Percentiles rank a stretch among this genome's conserved stretches.
phyloP scores from a whole-genome alignment of 2,797 vertebrate genomes.

The Holocentrus rufus region DNA sequence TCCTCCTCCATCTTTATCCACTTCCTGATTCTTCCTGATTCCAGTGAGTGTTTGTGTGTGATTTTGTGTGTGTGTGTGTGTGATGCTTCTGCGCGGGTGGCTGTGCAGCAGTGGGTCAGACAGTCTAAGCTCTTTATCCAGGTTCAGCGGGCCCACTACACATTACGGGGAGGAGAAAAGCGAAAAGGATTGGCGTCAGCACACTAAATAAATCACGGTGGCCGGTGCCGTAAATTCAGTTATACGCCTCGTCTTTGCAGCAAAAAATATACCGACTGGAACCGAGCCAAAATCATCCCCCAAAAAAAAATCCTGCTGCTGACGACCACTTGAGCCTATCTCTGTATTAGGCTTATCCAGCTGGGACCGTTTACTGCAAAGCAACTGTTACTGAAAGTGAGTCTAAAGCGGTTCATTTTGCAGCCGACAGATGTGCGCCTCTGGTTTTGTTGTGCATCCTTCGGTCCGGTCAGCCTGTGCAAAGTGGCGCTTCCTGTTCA shows the following conservation, averaged over 20 bases:
- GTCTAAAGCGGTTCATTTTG: conserved; percentile 24
- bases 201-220: conserved; percentile 67
- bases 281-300: conserved; percentile 58
- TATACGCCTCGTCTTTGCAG: conserved; percentile 60
- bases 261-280: conserved; percentile 60
- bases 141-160: conserved; percentile 71
- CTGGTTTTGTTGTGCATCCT: conserved; percentile 41
- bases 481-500: conserved; percentile 16
- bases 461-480: conserved; percentile 11
- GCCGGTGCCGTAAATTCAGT: conserved; percentile 69
- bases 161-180: conserved; percentile 69
- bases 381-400: conserved; percentile 24
- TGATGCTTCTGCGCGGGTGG: conserved; percentile 37
- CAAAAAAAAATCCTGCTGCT: conserved; percentile 42
- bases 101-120: conserved; percentile 80
- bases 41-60: background rate
- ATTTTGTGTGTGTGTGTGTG: conserved; percentile 10
- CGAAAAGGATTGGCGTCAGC: conserved; percentile 75
- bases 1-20: background rate
- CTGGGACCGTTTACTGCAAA: conserved; percentile 44
- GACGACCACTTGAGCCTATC: conserved; percentile 48
- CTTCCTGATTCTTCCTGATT: background rate
- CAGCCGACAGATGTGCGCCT: conserved; percentile 19
- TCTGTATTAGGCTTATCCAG: conserved; percentile 34
- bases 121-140: conserved; percentile 84